phyloP scores from a whole-genome alignment of 1,140 invertebrate genomes.

The Drosophila grimshawi region DNA sequence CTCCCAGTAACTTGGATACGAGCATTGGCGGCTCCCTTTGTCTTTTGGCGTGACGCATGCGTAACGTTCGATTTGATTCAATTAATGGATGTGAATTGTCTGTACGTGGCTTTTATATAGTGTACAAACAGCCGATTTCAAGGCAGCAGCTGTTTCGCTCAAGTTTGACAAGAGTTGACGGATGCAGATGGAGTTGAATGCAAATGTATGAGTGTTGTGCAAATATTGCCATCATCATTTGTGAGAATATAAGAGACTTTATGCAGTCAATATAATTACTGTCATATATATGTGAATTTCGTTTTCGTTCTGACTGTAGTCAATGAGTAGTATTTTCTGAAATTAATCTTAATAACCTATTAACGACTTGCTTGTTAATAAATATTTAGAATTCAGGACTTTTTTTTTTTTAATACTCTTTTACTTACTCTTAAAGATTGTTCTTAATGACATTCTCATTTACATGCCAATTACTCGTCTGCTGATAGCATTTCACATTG shows the following conservation, averaged over 20 bases:
- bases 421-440: too few relatives aligned
- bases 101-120: slow-evolving; percentile 58
- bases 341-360: too few relatives aligned
- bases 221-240: slow-evolving; percentile 28
- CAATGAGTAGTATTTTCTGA: too few relatives aligned
- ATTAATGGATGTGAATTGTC: slow-evolving; percentile 78
- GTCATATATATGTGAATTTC: background rate
- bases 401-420: too few relatives aligned
- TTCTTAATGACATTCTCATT: background rate
- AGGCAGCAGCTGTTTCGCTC: slow-evolving; percentile 39
- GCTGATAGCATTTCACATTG: background rate
- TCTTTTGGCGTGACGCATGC: slow-evolving; percentile 79
- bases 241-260: slow-evolving; percentile 12
- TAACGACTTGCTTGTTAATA: background rate
- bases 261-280: slow-evolving; percentile 1
- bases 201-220: slow-evolving; percentile 40
- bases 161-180: slow-evolving; percentile 12
- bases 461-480: background rate
- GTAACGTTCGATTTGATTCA: slow-evolving; percentile 83
- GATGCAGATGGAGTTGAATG: slow-evolving; percentile 28
- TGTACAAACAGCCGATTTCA: slow-evolving; percentile 44
- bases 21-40: slow-evolving; percentile 68
- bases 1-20: slow-evolving; percentile 1
- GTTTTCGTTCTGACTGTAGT: background rate
- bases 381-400: background rate